Percentiles rank a stretch among this genome's conserved stretches.
Evolutionary conservation across 2,113 vertebrate genomes (phyloP).

Genomic region (Podocnemis expansa): DNA sequence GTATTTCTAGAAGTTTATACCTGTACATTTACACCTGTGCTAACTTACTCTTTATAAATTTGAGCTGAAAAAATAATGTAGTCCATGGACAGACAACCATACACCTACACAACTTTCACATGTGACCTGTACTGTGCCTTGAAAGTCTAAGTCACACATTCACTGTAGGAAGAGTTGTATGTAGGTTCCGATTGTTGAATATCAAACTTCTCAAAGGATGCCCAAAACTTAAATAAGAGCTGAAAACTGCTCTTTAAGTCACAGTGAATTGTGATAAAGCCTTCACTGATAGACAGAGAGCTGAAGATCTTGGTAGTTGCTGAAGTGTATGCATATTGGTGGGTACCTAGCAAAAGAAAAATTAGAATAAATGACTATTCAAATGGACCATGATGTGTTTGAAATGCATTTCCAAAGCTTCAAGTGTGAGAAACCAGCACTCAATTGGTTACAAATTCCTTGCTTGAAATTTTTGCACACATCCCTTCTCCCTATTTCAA

Average conservation of each 20-base stretch:
- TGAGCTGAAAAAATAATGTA: background rate
- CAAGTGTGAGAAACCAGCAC: constrained; percentile 70
- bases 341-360: constrained; percentile 75
- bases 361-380: constrained; percentile 85
- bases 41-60: background rate
- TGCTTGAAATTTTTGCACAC: constrained; percentile 37
- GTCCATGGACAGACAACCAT: background rate
- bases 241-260: constrained; percentile 71
- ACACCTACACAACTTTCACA: background rate
- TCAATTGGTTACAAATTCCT: constrained; percentile 59
- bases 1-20: constrained; percentile 21
- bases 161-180: constrained; percentile 48
- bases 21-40: background rate
- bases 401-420: constrained; percentile 78
- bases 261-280: constrained; percentile 70
- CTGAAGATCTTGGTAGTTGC: constrained; percentile 68
- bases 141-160: constrained; percentile 47
- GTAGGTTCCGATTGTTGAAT: constrained; percentile 58
- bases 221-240: constrained; percentile 68
- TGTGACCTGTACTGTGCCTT: background rate
- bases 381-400: constrained; percentile 77
- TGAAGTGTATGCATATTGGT: constrained; percentile 65
- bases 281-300: constrained; percentile 67
- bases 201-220: constrained; percentile 57
- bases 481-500: constrained; percentile 48